Base-by-base conservation (phyloP, 2,888 invertebrate species). In the Volucella inflata region DNA sequence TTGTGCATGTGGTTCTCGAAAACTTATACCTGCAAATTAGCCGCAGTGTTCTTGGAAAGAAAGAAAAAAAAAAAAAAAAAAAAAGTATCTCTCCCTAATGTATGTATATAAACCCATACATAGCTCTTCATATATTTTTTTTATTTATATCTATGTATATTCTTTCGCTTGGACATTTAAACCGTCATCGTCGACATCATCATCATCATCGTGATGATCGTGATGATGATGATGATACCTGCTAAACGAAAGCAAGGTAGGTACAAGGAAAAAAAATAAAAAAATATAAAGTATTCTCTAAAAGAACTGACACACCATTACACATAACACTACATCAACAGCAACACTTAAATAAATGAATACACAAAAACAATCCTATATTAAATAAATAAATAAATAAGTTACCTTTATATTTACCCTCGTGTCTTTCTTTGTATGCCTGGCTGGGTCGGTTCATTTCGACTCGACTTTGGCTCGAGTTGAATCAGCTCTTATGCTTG, bases 341-440 rank as follows among this genome's bases (percentile, higher is more conserved):
- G 67, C 76, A 77, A 83, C 78, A 83, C 83, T 83, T 50, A 75
- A 72, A 82, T 75, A 64, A 77, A 64, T 81, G 76, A 76, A 85
- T 76, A 85, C 68, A 85, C 72, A 77, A 85, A 80, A 85, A 80
- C 85, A 85, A 85, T 81, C 50, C 79, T 68, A 76, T 85, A 85
- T 85, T 85, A 85, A 85, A 85, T 85, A 85, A 85, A 85, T 84
- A 84, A 84, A 84, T 85, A 85, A 85, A 85, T 85, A 85, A 85
- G 77, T 85, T 85, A 57, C 72, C 76, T 85, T 71, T 85, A 74
- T 76, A 80, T 85, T 81, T 85, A 76, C 75, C 75, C 80, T 44
- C 67, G 71, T 85, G 65, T 80, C 48, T 80, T 75, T 67, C 38
- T 68, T 67, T 85, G 67, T 80, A 50, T 80, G 67, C 38, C 64